phyloP scores from a whole-genome alignment of 2,888 invertebrate species.

The Caenorhabditis virilis region DNA sequence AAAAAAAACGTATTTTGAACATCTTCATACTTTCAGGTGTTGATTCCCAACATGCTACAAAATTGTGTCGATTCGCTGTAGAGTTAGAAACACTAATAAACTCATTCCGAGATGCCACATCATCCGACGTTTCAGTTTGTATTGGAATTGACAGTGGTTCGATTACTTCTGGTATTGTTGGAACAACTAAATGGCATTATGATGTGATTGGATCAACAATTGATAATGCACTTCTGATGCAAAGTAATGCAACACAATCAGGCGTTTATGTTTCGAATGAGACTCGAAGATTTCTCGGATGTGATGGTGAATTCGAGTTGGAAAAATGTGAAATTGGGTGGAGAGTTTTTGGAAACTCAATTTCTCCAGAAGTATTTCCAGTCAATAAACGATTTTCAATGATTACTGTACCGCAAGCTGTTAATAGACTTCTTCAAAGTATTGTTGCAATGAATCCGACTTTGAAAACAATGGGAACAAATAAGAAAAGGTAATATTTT shows the following conservation, averaged over 20 bases:
- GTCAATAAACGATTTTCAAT: constrained; percentile 60
- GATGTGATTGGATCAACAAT: constrained; percentile 60
- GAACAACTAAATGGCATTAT: constrained; percentile 66
- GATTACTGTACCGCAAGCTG: constrained; percentile 63
- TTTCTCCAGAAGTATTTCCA: constrained; percentile 38
- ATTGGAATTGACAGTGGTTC: constrained; percentile 57
- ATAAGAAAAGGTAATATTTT: constrained; percentile 31
- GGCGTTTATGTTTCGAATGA: constrained; percentile 53
- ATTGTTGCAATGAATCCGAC: constrained; percentile 42
- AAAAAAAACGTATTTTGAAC: too few relatives aligned
- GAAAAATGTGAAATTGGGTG: constrained; percentile 38
- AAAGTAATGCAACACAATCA: constrained; percentile 47
- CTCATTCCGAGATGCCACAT: constrained; percentile 64
- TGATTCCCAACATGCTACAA: constrained; percentile 48
- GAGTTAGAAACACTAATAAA: constrained; percentile 46
- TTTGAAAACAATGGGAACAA: constrained; percentile 32
- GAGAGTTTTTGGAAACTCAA: constrained; percentile 23
- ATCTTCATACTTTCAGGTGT: too few relatives aligned
- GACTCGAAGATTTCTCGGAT: constrained; percentile 39
- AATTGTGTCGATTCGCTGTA: constrained; percentile 45
- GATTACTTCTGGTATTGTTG: constrained; percentile 56
- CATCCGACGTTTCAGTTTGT: constrained; percentile 56
- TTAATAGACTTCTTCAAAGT: constrained; percentile 60
- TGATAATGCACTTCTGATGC: constrained; percentile 59
- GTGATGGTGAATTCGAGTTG: constrained; percentile 24